Evolutionary conservation across 2,888 invertebrate genomes (phyloP).

Genomic region (Choreutis nemorana): DNA sequence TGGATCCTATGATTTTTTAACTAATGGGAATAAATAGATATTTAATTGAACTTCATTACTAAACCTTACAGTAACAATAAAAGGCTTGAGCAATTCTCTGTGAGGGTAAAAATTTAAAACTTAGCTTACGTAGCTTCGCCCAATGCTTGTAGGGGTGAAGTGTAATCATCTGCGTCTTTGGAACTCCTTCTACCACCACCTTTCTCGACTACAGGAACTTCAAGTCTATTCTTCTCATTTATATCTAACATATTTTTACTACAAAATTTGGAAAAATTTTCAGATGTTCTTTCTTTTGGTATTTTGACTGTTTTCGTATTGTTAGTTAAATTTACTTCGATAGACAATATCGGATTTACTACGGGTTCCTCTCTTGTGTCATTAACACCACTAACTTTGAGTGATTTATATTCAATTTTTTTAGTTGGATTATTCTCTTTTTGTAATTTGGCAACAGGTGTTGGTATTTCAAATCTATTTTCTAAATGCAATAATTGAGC

Average conservation of each 20-base stretch:
- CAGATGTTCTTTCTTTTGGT: slow-evolving; percentile 20
- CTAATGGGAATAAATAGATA: no score
- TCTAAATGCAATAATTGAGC: slow-evolving; percentile 16
- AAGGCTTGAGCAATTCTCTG: no score
- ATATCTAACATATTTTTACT: slow-evolving; percentile 15
- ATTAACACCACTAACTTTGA: slow-evolving; percentile 34
- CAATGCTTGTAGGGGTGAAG: slow-evolving; percentile 47
- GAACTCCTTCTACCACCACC: slow-evolving; percentile 7
- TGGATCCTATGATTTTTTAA: no score
- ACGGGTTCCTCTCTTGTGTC: slow-evolving; percentile 20
- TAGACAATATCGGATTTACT: slow-evolving; percentile 23
- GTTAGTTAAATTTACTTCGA: slow-evolving; percentile 32
- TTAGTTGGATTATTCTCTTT: slow-evolving; percentile 45
- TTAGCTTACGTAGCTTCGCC: slow-evolving; percentile 35
- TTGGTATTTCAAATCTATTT: slow-evolving; percentile 17
- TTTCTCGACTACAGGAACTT: slow-evolving; percentile 8
- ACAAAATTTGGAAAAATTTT: slow-evolving; percentile 14
- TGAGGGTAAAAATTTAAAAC: no score
- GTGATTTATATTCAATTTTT: no score
- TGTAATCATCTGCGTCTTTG: slow-evolving; percentile 32
- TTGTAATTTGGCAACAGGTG: slow-evolving; percentile 27
- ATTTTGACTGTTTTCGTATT: slow-evolving; percentile 37
- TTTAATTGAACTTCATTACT: no score
- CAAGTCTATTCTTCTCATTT: slow-evolving; percentile 8
- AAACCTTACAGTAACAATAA: no score